These are phyloP conservation scores for Leptestheria dahalacensis DNA, from an alignment of 1,140 invertebrate genomes.

Conservation along the genomic window DNA sequence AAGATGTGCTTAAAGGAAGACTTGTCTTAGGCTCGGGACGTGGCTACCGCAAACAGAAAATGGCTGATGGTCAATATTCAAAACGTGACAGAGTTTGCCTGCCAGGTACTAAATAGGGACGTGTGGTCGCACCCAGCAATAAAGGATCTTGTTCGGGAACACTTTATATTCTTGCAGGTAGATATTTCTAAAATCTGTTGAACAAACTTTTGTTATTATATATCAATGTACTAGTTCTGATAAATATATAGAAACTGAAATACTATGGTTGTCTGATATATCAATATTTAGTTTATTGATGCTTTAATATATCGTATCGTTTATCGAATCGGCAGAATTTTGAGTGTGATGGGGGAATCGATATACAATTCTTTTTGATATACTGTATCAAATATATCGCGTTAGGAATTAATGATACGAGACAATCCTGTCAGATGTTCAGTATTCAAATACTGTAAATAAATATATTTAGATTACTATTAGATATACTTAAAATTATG, in stretches of 20 bases:
- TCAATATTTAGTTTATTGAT: no score
- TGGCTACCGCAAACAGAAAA: slow-evolving; percentile 40
- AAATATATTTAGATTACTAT: no score
- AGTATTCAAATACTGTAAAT: not conserved
- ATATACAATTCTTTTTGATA: no score
- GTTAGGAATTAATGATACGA: not conserved
- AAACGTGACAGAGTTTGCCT: slow-evolving; percentile 53
- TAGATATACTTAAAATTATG: slow-evolving; percentile 5
- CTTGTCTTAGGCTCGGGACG: slow-evolving; percentile 37
- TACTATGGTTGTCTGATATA: no score
- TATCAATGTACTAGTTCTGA: no score
- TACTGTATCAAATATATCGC: slow-evolving; percentile 7
- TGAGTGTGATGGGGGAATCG: no score
- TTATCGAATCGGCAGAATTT: no score
- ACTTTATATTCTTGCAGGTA: slow-evolving; percentile 70
- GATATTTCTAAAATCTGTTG: no score
- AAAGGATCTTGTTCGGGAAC: slow-evolving; percentile 45
- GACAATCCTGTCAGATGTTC: not conserved
- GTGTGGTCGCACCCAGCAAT: slow-evolving; percentile 54
- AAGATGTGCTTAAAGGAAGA: not conserved
- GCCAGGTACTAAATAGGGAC: slow-evolving; percentile 59
- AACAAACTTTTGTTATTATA: no score
- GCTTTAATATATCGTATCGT: no score
- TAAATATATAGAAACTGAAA: no score
- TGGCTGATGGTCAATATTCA: slow-evolving; percentile 69